Conservation (phyloP, 2,797 vertebrate species). For the Takifugu rubripes region DNA sequence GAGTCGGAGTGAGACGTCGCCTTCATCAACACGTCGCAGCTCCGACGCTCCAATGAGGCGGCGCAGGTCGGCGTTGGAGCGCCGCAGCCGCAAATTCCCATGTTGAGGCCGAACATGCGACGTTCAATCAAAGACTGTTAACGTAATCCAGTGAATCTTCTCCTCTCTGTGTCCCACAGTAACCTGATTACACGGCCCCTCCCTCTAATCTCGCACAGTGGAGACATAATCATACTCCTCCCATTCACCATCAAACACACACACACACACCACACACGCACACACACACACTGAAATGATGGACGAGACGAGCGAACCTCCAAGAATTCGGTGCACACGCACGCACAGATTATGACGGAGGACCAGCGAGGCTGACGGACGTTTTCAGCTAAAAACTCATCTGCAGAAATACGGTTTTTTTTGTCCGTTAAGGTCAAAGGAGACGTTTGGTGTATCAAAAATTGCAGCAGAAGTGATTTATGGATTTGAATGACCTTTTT, state of each 20-base stretch:
- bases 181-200: conserved; percentile 59
- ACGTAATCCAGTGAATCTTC: conserved; percentile 59
- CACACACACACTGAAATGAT: conserved; percentile 2
- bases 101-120: conserved; percentile 45
- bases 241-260: conserved; percentile 17
- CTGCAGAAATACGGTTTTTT: too few relatives aligned
- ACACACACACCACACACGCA: too few relatives aligned
- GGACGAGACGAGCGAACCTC: conserved; percentile 8
- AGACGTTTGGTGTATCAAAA: too few relatives aligned
- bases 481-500: too few relatives aligned
- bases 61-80: too few relatives aligned
- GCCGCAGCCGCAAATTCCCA: neutral
- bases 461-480: too few relatives aligned
- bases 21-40: neutral
- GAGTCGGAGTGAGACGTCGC: neutral
- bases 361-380: too few relatives aligned
- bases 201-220: conserved; percentile 53
- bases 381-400: too few relatives aligned
- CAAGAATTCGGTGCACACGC: too few relatives aligned
- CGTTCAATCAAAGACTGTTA: conserved; percentile 51
- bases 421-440: too few relatives aligned
- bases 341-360: too few relatives aligned
- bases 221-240: conserved; percentile 43
- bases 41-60: neutral
- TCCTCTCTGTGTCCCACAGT: conserved; percentile 30